These are phyloP conservation scores for human DNA, from an alignment of 2,113 vertebrate genomes.

Conservation along the genomic window DNA sequence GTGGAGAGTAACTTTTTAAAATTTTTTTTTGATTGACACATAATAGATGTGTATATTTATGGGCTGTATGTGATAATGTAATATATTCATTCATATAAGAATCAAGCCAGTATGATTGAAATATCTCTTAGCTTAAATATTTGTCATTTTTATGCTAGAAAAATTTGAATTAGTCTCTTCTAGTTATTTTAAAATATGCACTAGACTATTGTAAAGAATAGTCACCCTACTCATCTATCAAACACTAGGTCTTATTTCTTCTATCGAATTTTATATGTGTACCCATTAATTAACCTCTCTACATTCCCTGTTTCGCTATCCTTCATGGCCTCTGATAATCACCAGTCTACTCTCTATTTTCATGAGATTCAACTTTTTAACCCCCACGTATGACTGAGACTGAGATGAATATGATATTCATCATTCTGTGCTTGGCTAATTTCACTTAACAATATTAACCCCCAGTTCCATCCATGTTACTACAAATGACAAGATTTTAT, in stretches of 20 bases:
- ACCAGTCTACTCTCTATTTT: neutral
- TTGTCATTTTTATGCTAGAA: neutral
- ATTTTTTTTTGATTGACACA: too few species aligned
- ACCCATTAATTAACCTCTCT: neutral
- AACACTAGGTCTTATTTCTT: neutral
- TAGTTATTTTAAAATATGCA: neutral
- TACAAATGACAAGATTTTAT: neutral
- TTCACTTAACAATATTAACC: neutral
- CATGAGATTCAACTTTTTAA: neutral
- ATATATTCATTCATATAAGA: neutral
- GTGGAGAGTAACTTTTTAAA: too few species aligned
- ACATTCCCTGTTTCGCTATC: neutral
- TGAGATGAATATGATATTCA: neutral
- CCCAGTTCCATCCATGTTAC: neutral
- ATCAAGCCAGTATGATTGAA: neutral
- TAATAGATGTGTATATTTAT: too few species aligned
- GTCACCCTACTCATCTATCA: neutral
- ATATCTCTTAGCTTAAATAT: neutral
- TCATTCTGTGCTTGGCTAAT: neutral
- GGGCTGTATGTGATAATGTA: neutral
- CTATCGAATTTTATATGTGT: neutral
- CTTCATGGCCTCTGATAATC: neutral
- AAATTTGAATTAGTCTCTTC: neutral
- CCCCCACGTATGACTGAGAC: neutral
- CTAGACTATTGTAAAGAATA: neutral